Evolutionary conservation across 2,888 invertebrate species (phyloP).

Genomic region (Dioctria linearis): DNA sequence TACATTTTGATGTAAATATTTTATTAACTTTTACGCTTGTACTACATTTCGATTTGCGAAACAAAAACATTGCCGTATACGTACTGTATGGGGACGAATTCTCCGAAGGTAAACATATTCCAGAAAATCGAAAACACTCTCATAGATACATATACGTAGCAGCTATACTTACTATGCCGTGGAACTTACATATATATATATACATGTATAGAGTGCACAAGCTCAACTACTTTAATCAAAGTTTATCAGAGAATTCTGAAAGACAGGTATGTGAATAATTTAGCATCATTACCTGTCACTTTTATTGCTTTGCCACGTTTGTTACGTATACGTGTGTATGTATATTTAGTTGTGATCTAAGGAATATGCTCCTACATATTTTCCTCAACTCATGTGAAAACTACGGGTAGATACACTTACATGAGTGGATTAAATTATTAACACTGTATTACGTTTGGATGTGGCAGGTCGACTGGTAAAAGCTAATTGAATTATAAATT

Average conservation of each 20-base stretch:
- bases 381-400: neutral
- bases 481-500: conserved; percentile 50
- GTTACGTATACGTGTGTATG: conserved; percentile 10
- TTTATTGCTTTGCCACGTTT: conserved; percentile 38
- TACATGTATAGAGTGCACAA: neutral
- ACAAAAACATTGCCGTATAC: no score
- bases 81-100: no score
- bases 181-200: no score
- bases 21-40: no score
- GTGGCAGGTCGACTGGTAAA: conserved; percentile 35
- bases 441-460: conserved; percentile 29
- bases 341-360: conserved; percentile 34
- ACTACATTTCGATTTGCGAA: no score
- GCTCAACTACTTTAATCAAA: conserved; percentile 18
- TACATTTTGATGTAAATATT: neutral
- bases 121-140: no score
- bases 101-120: no score
- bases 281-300: conserved; percentile 49
- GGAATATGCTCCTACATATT: neutral
- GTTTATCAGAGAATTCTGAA: conserved; percentile 44
- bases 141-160: no score
- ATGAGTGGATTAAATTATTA: conserved; percentile 46
- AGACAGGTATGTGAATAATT: conserved; percentile 45
- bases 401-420: neutral
- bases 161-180: no score